phyloP scores from a whole-genome alignment of 2,113 vertebrate genomes.

The Psittacula cyanocephala region DNA sequence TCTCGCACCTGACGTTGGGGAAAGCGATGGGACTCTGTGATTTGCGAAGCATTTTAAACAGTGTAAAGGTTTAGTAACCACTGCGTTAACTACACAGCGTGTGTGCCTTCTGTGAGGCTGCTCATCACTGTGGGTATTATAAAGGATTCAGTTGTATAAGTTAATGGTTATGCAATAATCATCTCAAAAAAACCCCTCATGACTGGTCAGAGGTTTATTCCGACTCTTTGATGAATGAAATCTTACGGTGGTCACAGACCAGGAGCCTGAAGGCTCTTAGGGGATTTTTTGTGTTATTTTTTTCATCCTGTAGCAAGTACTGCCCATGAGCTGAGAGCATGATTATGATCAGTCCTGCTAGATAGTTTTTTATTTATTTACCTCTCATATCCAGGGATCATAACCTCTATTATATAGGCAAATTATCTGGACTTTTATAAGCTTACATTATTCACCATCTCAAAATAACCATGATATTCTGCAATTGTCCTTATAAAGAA shows the following conservation, averaged over 20 bases:
- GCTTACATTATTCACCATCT: constrained; percentile 13
- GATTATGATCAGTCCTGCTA: not conserved
- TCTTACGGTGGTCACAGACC: not conserved
- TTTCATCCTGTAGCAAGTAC: not conserved
- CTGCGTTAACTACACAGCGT: not conserved
- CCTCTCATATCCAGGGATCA: not conserved
- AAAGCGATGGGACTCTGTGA: not conserved
- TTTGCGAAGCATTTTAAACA: not conserved
- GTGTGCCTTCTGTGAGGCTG: not conserved
- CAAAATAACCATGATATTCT: not conserved
- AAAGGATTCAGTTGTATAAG: not conserved
- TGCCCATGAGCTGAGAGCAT: not conserved
- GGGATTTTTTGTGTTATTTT: not conserved
- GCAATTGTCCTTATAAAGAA: not conserved
- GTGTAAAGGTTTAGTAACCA: not conserved
- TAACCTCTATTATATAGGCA: not conserved
- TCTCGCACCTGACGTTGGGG: not conserved
- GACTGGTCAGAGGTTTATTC: not conserved
- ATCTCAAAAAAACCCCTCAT: not conserved
- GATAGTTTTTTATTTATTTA: constrained; percentile 23
- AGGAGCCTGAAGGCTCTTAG: not conserved
- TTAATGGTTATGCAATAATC: not conserved
- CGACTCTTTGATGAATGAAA: not conserved
- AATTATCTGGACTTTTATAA: constrained; percentile 14
- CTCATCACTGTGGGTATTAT: not conserved